These are phyloP conservation scores for Oxyscelio sp. DNA, from an alignment of 2,888 invertebrate genomes.

Conservation along the genomic window DNA sequence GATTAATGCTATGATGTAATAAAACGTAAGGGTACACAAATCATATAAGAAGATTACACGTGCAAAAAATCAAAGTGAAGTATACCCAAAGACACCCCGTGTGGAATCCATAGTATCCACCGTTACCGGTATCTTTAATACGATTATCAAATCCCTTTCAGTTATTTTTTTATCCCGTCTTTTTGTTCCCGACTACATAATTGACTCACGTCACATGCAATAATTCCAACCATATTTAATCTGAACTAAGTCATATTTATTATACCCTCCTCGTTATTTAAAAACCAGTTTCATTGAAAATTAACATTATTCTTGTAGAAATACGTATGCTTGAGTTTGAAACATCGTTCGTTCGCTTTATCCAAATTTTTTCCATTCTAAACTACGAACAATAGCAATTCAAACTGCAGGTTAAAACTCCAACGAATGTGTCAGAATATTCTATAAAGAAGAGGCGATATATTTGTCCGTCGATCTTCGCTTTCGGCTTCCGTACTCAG, in stretches of 20 bases:
- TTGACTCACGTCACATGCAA: slow-evolving; percentile 63
- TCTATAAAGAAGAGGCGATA: slow-evolving; percentile 63
- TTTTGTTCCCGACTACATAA: slow-evolving; percentile 33
- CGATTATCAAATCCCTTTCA: slow-evolving; percentile 54
- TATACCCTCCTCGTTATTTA: neutral
- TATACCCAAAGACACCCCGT: slow-evolving; percentile 51
- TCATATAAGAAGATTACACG: slow-evolving; percentile 81
- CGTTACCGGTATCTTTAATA: slow-evolving; percentile 54
- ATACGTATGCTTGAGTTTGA: neutral
- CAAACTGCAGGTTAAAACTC: slow-evolving; percentile 50
- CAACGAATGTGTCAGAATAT: slow-evolving; percentile 65
- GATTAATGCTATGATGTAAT: slow-evolving; percentile 58
- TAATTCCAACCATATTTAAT: slow-evolving; percentile 9
- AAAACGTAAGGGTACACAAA: slow-evolving; percentile 74
- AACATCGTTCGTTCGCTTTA: neutral
- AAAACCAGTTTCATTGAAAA: neutral
- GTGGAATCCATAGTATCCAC: slow-evolving; percentile 56
- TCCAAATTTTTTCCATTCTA: slow-evolving; percentile 21
- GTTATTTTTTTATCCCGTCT: slow-evolving; percentile 44
- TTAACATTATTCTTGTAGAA: slow-evolving; percentile 9
- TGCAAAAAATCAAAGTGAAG: slow-evolving; percentile 77
- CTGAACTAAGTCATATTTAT: slow-evolving; percentile 47
- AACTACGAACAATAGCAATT: slow-evolving; percentile 59
- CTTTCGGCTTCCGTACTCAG: slow-evolving; percentile 70
- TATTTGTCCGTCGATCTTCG: slow-evolving; percentile 64